Evolutionary conservation across 2,113 vertebrate species (phyloP), one percentile per base, ranked within the genome.

Genomic region (Callorhinus ursinus): DNA sequence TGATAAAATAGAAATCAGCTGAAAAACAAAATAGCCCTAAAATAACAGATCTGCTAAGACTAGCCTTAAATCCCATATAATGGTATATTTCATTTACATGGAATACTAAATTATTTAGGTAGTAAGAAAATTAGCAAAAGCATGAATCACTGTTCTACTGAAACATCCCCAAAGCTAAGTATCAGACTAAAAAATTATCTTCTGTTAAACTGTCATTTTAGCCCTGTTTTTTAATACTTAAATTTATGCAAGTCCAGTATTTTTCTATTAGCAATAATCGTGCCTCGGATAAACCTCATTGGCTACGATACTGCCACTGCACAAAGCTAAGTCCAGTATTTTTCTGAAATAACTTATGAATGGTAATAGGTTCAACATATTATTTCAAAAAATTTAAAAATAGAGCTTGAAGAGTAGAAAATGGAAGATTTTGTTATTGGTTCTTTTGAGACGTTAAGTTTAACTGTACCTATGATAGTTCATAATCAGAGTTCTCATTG

Each of bases 361-460:
- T 42, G 72, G 36, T 80, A 80, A 81, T 0, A 69, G 22, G 33
- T 57, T 88, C 10, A 92, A 80, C 24, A 59, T 90, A 28, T 24
- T 79, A 79, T 65, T 81, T 80, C 82, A 95, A 74, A 76, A 83
- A 82, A 82, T 33, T 93, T 72, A 42, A 71, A 97, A 92, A 81
- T 0, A 92, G 33, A 59, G 31, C n/a, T 21, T 90, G 31, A 77
- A 57, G 12, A 97, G 53, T 71, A 1, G 28, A 82, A 86, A 33
- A 90, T 1, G 74, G 28, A 97, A 31, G 46, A 86, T 36, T 93
- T 84, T 24, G 13, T 81, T 87, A 79, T 21, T 90, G 42, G 26
- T 85, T 92, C 74, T 93, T 94, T 67, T 90, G 39, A 93, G 46
- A 79, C 22, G 31, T 74, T n/a, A 77, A 69, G 39, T 59, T 93